A percentile compares a stretch with the other conserved stretches of the same genome.
phyloP scores from a whole-genome alignment of 2,797 vertebrate genomes.

The Cossypha caffra region DNA sequence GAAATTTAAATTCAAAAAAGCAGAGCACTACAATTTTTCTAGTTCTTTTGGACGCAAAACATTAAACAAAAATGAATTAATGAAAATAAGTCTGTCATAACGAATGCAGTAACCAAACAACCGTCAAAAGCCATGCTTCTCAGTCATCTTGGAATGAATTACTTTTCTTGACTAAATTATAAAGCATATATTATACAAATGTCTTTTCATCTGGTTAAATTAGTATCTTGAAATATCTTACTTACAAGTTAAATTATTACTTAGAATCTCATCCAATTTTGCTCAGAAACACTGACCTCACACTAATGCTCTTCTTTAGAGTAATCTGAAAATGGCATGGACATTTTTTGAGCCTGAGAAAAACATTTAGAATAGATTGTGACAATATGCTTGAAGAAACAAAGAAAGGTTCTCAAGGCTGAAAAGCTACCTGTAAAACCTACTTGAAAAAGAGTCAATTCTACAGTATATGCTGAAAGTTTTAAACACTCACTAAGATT shows the following conservation, averaged over 20 bases:
- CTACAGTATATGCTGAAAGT: background rate
- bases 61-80: background rate
- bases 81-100: background rate
- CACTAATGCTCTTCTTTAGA: background rate
- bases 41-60: background rate
- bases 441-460: background rate
- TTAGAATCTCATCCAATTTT: background rate
- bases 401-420: background rate
- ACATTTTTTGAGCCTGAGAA: background rate
- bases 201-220: background rate
- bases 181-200: background rate
- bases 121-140: background rate
- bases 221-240: background rate
- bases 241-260: background rate
- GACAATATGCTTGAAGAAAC: background rate
- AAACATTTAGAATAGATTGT: background rate
- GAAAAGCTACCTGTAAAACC: background rate
- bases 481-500: background rate
- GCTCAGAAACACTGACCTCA: background rate
- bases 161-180: background rate
- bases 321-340: background rate
- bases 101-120: background rate
- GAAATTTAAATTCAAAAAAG: background rate
- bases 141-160: background rate
- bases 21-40: background rate